Percentiles rank a stretch among this genome's conserved stretches.
phyloP scores from a whole-genome alignment of 2,113 vertebrate species.

The Steatornis caripensis region DNA sequence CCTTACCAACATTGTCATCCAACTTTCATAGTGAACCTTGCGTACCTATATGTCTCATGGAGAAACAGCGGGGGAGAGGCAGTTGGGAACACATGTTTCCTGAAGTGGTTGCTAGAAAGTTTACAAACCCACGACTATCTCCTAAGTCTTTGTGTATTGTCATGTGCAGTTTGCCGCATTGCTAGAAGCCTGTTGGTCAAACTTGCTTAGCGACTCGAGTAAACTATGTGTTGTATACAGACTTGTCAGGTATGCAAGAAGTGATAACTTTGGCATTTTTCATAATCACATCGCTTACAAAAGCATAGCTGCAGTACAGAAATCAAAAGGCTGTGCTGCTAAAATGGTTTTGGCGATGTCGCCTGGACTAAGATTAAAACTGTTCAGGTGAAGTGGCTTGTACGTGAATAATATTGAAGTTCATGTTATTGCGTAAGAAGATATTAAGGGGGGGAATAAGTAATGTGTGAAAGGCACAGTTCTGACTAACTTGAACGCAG shows the following conservation, averaged over 20 bases:
- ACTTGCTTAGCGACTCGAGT: not conserved
- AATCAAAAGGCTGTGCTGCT: not conserved
- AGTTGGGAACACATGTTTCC: accelerated
- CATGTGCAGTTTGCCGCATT: accelerated
- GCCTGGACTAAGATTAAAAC: not conserved
- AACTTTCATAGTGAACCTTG: too few relatives aligned
- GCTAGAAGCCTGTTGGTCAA: not conserved
- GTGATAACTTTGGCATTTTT: not conserved
- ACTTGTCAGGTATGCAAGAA: not conserved
- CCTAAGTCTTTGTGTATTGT: not conserved
- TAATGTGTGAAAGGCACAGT: not conserved
- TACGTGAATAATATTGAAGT: not conserved
- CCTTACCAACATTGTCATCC: not conserved
- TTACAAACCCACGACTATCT: not conserved
- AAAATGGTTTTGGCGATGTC: not conserved
- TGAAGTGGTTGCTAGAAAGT: not conserved
- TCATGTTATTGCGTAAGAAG: not conserved
- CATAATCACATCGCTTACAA: not conserved
- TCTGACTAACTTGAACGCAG: accelerated
- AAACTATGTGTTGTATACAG: not conserved
- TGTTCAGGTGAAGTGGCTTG: not conserved
- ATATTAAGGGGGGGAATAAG: not conserved
- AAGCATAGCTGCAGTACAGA: not conserved
- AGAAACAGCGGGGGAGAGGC: not conserved
- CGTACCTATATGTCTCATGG: accelerated